Percentiles rank a stretch among this genome's conserved stretches.
phyloP scores from a whole-genome alignment of 2,888 invertebrate genomes.

The Eulithis testata region DNA sequence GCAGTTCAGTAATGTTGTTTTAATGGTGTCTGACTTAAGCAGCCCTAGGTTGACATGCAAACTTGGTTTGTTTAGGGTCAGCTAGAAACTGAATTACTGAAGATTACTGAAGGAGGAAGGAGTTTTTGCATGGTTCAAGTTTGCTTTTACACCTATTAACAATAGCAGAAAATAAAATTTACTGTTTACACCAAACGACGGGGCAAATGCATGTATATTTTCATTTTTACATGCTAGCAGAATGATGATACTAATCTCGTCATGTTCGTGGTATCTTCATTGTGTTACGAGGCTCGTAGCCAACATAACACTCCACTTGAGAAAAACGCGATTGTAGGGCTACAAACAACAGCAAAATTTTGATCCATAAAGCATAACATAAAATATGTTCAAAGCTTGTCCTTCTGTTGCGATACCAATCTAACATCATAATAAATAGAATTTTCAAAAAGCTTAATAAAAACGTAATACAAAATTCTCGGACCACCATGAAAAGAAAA shows the following conservation, averaged over 20 bases:
- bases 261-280: neutral
- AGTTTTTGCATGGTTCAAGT: no score
- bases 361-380: constrained; percentile 53
- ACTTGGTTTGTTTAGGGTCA: constrained; percentile 15
- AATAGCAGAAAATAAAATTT: no score
- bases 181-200: no score
- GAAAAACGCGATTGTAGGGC: constrained; percentile 75
- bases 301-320: constrained; percentile 65
- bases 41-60: constrained; percentile 22
- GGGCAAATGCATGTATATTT: no score
- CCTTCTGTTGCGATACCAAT: no score
- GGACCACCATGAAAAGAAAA: no score
- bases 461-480: no score
- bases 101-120: no score
- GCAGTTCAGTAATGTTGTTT: constrained; percentile 49
- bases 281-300: constrained; percentile 43
- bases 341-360: constrained; percentile 71
- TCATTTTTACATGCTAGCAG: no score
- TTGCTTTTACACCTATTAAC: no score
- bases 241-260: neutral
- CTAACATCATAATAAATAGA: no score
- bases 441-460: no score
- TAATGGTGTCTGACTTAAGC: constrained; percentile 56
- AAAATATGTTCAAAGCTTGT: constrained; percentile 65
- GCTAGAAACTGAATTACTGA: neutral